A percentile compares a stretch with the other conserved stretches of the same genome.
phyloP scores from a whole-genome alignment of 2,113 vertebrate genomes.

The Lonchura striata region DNA sequence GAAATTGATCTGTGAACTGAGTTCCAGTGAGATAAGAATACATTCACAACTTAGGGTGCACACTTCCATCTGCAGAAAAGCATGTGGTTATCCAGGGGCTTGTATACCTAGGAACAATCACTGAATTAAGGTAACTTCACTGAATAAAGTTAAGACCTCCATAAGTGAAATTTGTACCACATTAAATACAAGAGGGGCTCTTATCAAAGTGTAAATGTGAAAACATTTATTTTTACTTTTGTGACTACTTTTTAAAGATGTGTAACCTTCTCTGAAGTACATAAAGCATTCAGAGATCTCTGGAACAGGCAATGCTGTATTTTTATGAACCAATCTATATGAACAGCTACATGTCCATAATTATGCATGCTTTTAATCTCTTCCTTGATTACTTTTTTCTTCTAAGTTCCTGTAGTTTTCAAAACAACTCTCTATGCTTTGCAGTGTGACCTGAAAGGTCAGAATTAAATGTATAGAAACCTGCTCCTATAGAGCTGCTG shows the following conservation, averaged over 20 bases:
- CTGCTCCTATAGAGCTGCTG: neutral
- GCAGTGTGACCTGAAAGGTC: neutral
- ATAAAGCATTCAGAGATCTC: neutral
- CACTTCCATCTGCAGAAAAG: neutral
- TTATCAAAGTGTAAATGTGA: neutral
- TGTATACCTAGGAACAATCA: neutral
- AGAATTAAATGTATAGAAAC: neutral
- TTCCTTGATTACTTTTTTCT: neutral
- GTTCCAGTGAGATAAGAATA: neutral
- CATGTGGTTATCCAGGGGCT: accelerated
- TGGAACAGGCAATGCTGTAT: neutral
- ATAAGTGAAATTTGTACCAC: neutral
- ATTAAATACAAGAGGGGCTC: neutral
- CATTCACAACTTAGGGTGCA: neutral
- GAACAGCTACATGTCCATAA: neutral
- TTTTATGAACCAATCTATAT: neutral
- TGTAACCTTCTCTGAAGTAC: neutral
- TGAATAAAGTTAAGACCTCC: neutral
- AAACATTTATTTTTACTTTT: neutral
- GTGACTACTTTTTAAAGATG: neutral
- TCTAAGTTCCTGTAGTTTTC: neutral
- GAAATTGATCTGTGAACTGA: neutral
- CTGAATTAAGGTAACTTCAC: neutral
- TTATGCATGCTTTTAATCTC: neutral
- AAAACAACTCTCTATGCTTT: neutral